Evolutionary conservation across 2,797 vertebrate species (phyloP).

Genomic region (Phrynocephalus guinanensis): DNA sequence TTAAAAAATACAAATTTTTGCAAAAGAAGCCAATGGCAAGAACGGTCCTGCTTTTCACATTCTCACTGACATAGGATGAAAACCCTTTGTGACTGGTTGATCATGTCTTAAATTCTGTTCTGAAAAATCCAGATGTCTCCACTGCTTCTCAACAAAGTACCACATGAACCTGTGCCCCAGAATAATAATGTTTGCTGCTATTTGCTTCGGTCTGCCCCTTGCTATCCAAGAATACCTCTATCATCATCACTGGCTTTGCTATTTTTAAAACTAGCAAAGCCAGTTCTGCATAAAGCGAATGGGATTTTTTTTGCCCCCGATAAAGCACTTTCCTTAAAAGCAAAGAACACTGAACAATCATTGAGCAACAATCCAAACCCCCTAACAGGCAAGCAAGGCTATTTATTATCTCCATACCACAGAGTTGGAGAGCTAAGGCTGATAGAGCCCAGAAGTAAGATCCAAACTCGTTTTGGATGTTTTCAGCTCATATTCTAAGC

Average conservation of each 20-base stretch:
- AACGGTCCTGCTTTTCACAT: background rate
- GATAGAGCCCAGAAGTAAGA: background rate
- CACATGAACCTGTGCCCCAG: constrained; percentile 40
- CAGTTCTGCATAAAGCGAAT: background rate
- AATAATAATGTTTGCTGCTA: constrained; percentile 40
- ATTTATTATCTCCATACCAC: background rate
- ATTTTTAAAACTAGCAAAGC: background rate
- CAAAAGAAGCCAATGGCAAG: background rate
- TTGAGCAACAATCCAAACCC: background rate
- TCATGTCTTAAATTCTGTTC: background rate
- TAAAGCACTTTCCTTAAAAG: background rate
- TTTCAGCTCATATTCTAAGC: background rate
- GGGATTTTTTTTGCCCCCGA: too few relatives aligned
- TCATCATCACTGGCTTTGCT: background rate
- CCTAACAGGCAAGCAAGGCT: background rate
- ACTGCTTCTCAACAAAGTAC: constrained; percentile 13
- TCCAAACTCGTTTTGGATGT: background rate
- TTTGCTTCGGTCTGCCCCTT: constrained; percentile 33
- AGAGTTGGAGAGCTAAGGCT: too few relatives aligned
- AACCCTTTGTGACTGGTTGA: background rate
- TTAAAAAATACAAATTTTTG: background rate
- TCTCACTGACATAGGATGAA: background rate
- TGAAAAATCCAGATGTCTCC: constrained; percentile 16
- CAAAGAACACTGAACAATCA: background rate
- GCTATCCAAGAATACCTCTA: constrained; percentile 15